These are phyloP conservation scores for Lepus townsendii DNA, from an alignment of 2,797 vertebrate species.

Conservation along the genomic window DNA sequence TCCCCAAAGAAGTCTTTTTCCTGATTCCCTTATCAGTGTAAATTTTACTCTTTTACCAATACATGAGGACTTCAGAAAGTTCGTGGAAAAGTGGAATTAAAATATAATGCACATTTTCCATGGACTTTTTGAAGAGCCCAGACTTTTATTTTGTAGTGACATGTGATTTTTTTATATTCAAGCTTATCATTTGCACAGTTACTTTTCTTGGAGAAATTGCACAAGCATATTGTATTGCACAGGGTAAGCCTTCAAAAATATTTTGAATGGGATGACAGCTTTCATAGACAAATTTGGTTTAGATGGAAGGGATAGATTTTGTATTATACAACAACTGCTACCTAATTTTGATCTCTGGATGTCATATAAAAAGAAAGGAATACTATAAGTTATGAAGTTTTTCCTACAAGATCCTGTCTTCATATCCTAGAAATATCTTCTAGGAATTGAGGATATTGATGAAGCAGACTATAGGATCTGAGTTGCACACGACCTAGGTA, in stretches of 20 bases:
- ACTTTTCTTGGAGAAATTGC: slow-evolving; percentile 24
- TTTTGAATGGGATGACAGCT: not conserved
- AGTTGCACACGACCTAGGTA: not conserved
- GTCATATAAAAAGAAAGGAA: not conserved
- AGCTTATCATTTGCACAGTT: slow-evolving; percentile 19
- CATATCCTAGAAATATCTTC: not conserved
- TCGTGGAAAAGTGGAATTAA: too few relatives aligned
- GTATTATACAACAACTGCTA: not conserved
- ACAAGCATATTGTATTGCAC: not conserved
- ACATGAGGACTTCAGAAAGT: not conserved
- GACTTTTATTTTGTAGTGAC: not conserved
- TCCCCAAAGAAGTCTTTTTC: slow-evolving; percentile 4
- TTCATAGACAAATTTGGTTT: not conserved
- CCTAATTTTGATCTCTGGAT: slow-evolving; percentile 25
- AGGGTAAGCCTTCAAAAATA: not conserved
- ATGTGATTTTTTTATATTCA: not conserved
- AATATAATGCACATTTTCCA: too few relatives aligned
- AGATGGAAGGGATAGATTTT: slow-evolving; percentile 21
- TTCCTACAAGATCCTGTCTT: not conserved
- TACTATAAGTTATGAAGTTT: not conserved
- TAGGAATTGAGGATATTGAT: not conserved
- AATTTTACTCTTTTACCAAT: not conserved
- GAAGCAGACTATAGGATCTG: not conserved
- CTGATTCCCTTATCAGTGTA: not conserved
- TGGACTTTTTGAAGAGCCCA: too few relatives aligned